A percentile compares a stretch with the other conserved stretches of the same genome.
Evolutionary conservation across 30 jellyfish, hydroid and myxozoan species (phyloP).

Genomic region (Hydra vulgaris): DNA sequence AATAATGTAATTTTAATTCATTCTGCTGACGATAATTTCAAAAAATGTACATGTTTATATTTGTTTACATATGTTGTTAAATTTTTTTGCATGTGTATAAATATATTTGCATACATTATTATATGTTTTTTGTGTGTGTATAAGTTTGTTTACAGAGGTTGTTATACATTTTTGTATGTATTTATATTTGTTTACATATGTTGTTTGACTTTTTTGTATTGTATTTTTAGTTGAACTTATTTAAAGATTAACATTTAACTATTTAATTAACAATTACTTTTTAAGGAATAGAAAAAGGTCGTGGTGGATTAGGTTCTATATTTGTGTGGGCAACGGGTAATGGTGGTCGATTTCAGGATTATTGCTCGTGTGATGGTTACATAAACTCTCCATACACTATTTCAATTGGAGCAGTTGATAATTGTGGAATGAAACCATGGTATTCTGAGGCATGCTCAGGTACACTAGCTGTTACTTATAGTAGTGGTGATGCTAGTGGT

Average conservation of each 20-base stretch:
- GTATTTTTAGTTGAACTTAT: too few relatives aligned
- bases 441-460: slow-evolving; percentile 98
- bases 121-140: too few relatives aligned
- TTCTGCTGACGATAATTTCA: too few relatives aligned
- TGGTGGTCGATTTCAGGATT: slow-evolving; percentile 82
- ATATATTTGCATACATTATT: too few relatives aligned
- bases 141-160: too few relatives aligned
- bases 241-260: neutral
- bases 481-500: slow-evolving; percentile 81
- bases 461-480: slow-evolving; percentile 94
- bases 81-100: too few relatives aligned
- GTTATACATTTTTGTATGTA: too few relatives aligned
- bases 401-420: slow-evolving; percentile 97
- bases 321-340: slow-evolving; percentile 99
- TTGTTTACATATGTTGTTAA: too few relatives aligned
- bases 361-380: slow-evolving; percentile 98
- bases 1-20: too few relatives aligned
- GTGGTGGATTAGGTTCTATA: slow-evolving; percentile 82
- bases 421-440: slow-evolving; percentile 97
- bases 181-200: too few relatives aligned
- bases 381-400: slow-evolving; percentile 75
- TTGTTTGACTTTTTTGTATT: too few relatives aligned
- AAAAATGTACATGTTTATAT: too few relatives aligned
- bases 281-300: slow-evolving; percentile 64
- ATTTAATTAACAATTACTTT: neutral